Evolutionary conservation across 2,113 vertebrate genomes (phyloP).

Genomic region (Nicator chloris): DNA sequence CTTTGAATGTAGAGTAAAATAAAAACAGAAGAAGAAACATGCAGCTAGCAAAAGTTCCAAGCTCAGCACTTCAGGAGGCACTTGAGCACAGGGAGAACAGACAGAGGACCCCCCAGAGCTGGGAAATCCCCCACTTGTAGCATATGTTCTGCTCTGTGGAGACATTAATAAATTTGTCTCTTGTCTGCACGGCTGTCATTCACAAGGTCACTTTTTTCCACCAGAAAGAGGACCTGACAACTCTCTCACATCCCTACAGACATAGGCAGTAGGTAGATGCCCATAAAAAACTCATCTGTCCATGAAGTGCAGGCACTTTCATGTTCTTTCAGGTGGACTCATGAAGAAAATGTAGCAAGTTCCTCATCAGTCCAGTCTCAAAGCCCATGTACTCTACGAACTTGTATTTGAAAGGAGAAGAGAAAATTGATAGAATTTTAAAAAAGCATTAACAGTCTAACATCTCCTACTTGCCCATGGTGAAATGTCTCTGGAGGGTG

Average conservation of each 20-base stretch:
- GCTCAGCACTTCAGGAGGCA: neutral
- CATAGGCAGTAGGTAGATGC: neutral
- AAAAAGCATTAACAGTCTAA: neutral
- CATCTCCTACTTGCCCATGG: neutral
- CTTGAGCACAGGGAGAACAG: neutral
- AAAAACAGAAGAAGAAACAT: constrained; percentile 34
- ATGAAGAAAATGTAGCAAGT: neutral
- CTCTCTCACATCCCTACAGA: neutral
- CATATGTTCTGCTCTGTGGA: neutral
- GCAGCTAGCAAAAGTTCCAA: neutral
- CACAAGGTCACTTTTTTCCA: neutral
- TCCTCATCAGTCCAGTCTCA: neutral
- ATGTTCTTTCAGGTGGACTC: neutral
- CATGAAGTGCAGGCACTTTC: neutral
- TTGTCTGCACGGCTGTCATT: neutral
- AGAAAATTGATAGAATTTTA: neutral
- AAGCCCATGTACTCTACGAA: neutral
- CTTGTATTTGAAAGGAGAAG: neutral
- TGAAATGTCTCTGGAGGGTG: neutral
- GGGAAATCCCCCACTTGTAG: neutral
- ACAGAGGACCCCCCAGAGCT: neutral
- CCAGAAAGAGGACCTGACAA: neutral
- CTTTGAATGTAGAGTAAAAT: constrained; percentile 41
- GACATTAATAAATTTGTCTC: neutral
- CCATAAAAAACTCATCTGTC: neutral